Conservation (phyloP, 2,888 invertebrate species). For the Andrena bicolor region DNA sequence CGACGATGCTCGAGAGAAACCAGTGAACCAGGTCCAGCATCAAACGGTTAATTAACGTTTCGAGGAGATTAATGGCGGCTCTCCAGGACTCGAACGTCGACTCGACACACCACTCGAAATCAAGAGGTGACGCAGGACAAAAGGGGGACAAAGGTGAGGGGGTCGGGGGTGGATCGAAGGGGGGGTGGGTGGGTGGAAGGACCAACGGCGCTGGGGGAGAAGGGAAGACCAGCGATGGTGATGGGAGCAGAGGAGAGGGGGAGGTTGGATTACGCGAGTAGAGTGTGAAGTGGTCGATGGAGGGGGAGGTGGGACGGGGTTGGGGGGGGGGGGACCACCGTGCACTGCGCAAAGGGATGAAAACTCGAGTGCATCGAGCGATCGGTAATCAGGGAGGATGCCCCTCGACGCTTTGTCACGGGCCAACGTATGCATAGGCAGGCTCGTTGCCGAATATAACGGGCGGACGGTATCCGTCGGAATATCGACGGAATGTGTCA, state of each 20-base stretch:
- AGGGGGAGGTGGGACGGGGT: too few relatives aligned
- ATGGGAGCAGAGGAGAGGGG: too few relatives aligned
- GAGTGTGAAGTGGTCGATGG: background rate
- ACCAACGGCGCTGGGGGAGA: background rate
- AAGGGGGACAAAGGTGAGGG: background rate
- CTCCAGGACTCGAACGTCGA: slow-evolving; percentile 36
- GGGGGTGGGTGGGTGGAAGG: background rate
- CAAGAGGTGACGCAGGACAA: slow-evolving; percentile 20
- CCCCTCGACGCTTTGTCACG: slow-evolving; percentile 27
- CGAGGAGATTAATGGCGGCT: slow-evolving; percentile 65
- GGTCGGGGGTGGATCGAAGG: background rate
- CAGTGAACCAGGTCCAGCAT: slow-evolving; percentile 37
- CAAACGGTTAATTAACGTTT: slow-evolving; percentile 73
- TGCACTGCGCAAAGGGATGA: slow-evolving; percentile 14
- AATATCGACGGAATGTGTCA: slow-evolving; percentile 44
- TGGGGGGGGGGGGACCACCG: background rate
- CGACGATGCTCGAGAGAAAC: background rate
- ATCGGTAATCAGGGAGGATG: slow-evolving; percentile 34
- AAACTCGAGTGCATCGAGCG: slow-evolving; percentile 28
- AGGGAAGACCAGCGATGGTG: background rate
- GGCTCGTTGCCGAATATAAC: slow-evolving; percentile 36
- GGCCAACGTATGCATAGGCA: slow-evolving; percentile 12
- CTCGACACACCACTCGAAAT: slow-evolving; percentile 55
- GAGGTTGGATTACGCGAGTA: slow-evolving; percentile 1
- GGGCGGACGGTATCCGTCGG: slow-evolving; percentile 11